A percentile compares a stretch with the other conserved stretches of the same genome.
Conservation (phyloP, 1,140 invertebrate genomes). For the Ceratina australensis region DNA sequence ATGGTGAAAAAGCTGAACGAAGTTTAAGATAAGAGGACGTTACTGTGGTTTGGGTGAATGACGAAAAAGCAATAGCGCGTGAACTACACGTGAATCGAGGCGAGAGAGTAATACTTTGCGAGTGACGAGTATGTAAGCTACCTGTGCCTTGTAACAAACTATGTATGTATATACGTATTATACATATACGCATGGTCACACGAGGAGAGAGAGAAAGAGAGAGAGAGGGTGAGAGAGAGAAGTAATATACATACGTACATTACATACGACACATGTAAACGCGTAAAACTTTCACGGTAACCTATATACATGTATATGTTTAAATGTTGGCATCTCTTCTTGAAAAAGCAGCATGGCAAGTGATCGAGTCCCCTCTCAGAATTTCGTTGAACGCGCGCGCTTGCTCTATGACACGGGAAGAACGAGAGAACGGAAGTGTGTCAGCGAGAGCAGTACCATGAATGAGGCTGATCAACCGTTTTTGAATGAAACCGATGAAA, state of each 20-base stretch:
- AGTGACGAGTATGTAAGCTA: conserved; percentile 70
- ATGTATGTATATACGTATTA: conserved; percentile 72
- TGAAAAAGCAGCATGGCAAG: conserved; percentile 28
- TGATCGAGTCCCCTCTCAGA: conserved; percentile 49
- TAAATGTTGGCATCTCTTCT: conserved; percentile 59
- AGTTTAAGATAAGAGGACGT: conserved; percentile 27
- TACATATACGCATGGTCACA: conserved; percentile 63
- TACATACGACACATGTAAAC: conserved; percentile 63
- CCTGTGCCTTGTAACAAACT: conserved; percentile 80
- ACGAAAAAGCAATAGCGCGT: conserved; percentile 67
- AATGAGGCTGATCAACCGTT: background rate
- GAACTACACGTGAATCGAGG: conserved; percentile 33
- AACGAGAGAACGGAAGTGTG: conserved; percentile 17
- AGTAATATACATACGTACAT: conserved; percentile 49
- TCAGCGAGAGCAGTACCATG: conserved; percentile 1
- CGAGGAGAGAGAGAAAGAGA: conserved; percentile 21
- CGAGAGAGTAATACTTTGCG: conserved; percentile 42
- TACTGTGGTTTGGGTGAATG: conserved; percentile 66
- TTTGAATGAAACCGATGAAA: conserved; percentile 32
- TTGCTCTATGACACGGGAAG: background rate
- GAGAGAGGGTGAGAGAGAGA: background rate
- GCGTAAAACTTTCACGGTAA: conserved; percentile 68
- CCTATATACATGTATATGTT: conserved; percentile 59
- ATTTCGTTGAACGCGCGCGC: conserved; percentile 49
- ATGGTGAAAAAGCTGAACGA: conserved; percentile 13